Evolutionary conservation across 2,113 vertebrate genomes (phyloP).

Genomic region (Larimichthys crocea): DNA sequence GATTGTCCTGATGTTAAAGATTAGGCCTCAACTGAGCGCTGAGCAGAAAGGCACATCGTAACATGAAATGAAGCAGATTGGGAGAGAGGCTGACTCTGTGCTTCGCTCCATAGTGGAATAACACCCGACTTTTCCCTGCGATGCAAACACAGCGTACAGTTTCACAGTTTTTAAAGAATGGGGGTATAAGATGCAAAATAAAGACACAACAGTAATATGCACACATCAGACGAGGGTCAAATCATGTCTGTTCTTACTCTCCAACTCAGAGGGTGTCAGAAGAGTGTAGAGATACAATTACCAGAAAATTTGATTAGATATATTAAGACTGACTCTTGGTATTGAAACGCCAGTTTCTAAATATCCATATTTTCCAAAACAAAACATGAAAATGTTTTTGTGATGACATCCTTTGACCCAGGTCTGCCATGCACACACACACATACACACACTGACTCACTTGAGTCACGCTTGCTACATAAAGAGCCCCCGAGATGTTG

Average conservation of each 20-base stretch:
- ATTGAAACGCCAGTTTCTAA: no score
- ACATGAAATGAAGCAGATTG: conserved; percentile 31
- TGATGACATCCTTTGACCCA: conserved; percentile 12
- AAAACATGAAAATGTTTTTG: background rate
- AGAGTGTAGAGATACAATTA: no score
- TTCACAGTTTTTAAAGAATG: conserved; percentile 63
- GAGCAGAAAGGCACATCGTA: conserved; percentile 68
- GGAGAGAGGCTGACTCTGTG: conserved; percentile 33
- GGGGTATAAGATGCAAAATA: conserved; percentile 4
- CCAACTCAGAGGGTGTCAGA: no score
- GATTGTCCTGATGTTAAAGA: conserved; percentile 59
- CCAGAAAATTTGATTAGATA: no score
- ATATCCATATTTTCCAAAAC: no score
- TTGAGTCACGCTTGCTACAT: conserved; percentile 58
- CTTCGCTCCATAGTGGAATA: conserved; percentile 26
- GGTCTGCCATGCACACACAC: conserved; percentile 28
- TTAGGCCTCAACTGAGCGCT: conserved; percentile 27
- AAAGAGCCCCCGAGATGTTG: conserved; percentile 41
- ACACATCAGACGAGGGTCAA: conserved; percentile 17
- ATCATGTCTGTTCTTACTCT: background rate
- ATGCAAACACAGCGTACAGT: conserved; percentile 26
- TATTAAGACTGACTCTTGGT: no score
- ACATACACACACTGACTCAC: conserved; percentile 15
- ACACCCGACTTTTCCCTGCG: conserved; percentile 38
- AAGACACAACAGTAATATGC: conserved; percentile 1